Conservation (phyloP, 2,113 vertebrate species). For the Serilophus lunatus region DNA sequence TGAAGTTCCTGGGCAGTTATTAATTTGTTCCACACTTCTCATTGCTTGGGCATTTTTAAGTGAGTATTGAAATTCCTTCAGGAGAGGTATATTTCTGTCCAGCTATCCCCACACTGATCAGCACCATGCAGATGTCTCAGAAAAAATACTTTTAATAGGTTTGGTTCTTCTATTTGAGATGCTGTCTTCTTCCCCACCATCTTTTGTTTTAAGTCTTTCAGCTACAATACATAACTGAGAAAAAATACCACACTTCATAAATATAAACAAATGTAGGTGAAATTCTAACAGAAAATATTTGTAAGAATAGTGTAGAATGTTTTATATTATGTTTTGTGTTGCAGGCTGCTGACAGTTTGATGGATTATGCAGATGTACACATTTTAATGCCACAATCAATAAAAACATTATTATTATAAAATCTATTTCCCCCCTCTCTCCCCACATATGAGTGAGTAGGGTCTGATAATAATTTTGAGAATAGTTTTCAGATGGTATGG, state of each 20-base stretch:
- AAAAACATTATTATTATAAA: background rate
- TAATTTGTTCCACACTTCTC: background rate
- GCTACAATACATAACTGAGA: background rate
- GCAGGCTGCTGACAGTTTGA: background rate
- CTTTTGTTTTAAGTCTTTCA: background rate
- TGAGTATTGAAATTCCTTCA: background rate
- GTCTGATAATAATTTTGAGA: background rate
- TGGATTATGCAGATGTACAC: background rate
- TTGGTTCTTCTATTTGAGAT: background rate
- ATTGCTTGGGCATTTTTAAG: background rate
- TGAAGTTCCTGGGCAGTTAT: background rate
- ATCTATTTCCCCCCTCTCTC: background rate
- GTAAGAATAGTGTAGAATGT: fast-evolving
- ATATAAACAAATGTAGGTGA: background rate
- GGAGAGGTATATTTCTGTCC: background rate
- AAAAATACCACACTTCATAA: background rate
- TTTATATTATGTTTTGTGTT: background rate
- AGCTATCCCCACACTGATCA: background rate
- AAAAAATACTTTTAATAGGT: background rate
- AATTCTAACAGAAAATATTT: background rate
- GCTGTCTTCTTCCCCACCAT: background rate
- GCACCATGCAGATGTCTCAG: background rate
- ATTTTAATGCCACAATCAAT: background rate
- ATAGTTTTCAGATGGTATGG: background rate
- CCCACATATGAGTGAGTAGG: fast-evolving